Evolutionary conservation across 1,140 invertebrate genomes (phyloP), one percentile per base, ranked within the genome.

Genomic region (Cydia splendana): DNA sequence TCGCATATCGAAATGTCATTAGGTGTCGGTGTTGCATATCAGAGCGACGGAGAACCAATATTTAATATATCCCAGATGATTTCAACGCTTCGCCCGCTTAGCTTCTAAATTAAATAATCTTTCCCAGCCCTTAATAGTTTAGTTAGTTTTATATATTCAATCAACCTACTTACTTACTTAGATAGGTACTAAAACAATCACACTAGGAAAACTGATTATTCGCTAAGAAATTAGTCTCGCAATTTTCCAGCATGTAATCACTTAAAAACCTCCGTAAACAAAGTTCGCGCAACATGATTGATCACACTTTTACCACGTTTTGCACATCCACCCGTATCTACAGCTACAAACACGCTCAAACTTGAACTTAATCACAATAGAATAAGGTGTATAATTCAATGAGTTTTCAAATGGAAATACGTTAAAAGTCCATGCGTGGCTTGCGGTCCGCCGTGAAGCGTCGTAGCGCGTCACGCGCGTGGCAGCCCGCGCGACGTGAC

Each of bases 231-330:
- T 62, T 20, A 62, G 57, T 20, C 24, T 62, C 57, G 20, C 57
- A 62, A 62, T 62, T 62, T 62, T 2, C 57, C 57, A 62, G 9
- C 20, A 12, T 62, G 20, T 62, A 62, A 62, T 62, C 57, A 62
- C 57, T 62, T 62, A 62, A 62, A 62, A 62, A 62, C 57, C 15
- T 53, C n/a, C 20, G 57, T 62, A 24, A 62, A 62, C 57, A 62
- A 62, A 62, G 57, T 62, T 62, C 57, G 57, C 53, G 53, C 57
- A 20, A 62, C 57, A 62, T 62, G 57, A 62, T 62, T 62, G 57
- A 62, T 62, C 57, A 62, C 57, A 24, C 57, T 62, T 62, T n/a
- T 24, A 7, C 18, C 20, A 18, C n/a, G 15, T n/a, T 53, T 53
- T n/a, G 7, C 51, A 6, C 18, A 7, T 24, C 10, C 9, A 62